These are phyloP conservation scores for Boloria euphrosyne DNA, from an alignment of 2,888 invertebrate species.

Conservation along the genomic window DNA sequence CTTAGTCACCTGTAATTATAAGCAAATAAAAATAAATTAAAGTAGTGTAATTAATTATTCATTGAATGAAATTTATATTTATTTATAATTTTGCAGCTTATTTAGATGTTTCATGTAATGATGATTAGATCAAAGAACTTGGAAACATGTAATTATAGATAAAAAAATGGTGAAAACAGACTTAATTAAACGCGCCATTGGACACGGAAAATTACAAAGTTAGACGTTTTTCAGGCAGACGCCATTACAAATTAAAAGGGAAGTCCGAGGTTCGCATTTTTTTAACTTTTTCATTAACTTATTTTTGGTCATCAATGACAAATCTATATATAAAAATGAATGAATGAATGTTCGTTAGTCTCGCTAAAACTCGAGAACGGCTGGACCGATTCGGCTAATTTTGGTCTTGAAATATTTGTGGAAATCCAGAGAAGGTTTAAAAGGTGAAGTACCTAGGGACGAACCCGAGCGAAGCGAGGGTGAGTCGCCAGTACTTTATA, in stretches of 20 bases:
- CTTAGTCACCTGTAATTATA: too few species aligned
- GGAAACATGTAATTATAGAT: constrained; percentile 18
- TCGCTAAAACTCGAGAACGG: too few species aligned
- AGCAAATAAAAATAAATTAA: too few species aligned
- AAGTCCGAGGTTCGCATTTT: constrained; percentile 9
- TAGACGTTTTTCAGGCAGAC: constrained; percentile 13
- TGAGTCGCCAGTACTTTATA: too few species aligned
- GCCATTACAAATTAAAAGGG: constrained; percentile 20
- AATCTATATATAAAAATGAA: too few species aligned
- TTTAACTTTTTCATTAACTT: not conserved
- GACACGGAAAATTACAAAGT: constrained; percentile 19
- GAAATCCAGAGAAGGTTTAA: too few species aligned
- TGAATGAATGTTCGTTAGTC: too few species aligned
- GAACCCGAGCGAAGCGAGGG: too few species aligned
- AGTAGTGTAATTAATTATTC: not conserved
- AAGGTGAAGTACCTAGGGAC: too few species aligned
- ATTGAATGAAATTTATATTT: constrained; percentile 5
- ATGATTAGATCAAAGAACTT: constrained; percentile 13
- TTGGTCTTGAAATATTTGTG: too few species aligned
- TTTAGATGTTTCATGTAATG: constrained; percentile 10
- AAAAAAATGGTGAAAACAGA: constrained; percentile 27
- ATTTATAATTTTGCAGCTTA: not conserved
- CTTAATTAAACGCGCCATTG: constrained; percentile 35
- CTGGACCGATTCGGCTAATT: too few species aligned
- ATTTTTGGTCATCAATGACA: not conserved